A percentile compares a stretch with the other conserved stretches of the same genome.
These are phyloP conservation scores for Pseudorhiza aurosa DNA, from an alignment of 30 jellyfish, hydroid and myxozoan genomes.

Conservation along the genomic window DNA sequence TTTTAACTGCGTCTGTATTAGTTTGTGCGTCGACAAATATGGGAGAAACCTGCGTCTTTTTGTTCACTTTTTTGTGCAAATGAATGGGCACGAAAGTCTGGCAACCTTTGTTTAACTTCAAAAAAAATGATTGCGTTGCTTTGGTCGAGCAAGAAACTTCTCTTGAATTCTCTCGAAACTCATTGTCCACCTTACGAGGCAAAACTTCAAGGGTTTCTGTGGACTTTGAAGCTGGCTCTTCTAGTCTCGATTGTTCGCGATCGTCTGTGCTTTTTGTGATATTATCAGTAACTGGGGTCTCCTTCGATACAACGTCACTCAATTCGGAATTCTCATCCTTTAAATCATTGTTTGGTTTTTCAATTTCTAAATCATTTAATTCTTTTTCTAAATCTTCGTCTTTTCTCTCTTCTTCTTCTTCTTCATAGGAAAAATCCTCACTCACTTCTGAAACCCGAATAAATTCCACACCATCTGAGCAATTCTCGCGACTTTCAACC, in stretches of 20 bases:
- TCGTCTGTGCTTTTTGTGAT: too few relatives aligned
- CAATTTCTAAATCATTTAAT: too few relatives aligned
- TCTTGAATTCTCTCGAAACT: background rate
- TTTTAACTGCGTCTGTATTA: conserved; percentile 9
- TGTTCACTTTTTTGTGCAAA: conserved; percentile 37
- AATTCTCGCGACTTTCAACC: conserved; percentile 34
- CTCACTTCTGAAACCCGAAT: conserved; percentile 50
- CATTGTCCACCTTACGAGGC: background rate
- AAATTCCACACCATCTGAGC: conserved; percentile 47
- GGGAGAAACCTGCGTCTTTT: conserved; percentile 53
- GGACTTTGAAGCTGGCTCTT: background rate
- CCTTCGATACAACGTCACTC: too few relatives aligned
- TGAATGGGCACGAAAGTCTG: conserved; percentile 61
- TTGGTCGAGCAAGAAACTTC: background rate
- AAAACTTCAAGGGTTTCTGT: background rate
- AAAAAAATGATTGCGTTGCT: conserved; percentile 10
- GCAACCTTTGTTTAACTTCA: conserved; percentile 26
- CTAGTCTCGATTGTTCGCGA: too few relatives aligned
- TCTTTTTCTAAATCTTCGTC: too few relatives aligned
- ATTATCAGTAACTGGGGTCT: too few relatives aligned
- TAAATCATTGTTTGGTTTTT: too few relatives aligned
- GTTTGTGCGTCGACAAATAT: conserved; percentile 35
- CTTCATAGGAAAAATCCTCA: conserved; percentile 50
- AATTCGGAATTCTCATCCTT: too few relatives aligned
- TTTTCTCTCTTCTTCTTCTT: conserved; percentile 16